Conservation (phyloP, 2,797 vertebrate genomes). For the Thaleichthys pacificus region DNA sequence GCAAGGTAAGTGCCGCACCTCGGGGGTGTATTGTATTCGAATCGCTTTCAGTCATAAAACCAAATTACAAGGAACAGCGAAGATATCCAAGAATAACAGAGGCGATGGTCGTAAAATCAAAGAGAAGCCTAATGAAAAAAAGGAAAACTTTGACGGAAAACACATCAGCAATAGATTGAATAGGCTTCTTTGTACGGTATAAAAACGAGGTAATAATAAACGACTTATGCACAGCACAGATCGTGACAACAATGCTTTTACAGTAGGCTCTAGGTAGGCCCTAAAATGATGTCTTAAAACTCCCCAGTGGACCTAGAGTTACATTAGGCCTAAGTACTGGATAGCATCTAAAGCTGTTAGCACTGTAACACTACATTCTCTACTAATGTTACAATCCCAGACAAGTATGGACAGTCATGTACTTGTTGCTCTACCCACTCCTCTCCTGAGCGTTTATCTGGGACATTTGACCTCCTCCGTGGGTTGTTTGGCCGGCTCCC, state of each 20-base stretch:
- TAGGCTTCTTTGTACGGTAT: conserved; percentile 32
- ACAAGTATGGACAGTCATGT: conserved; percentile 21
- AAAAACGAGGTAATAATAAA: conserved; percentile 54
- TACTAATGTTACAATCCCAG: no score
- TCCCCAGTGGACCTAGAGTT: no score
- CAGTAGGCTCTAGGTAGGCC: no score
- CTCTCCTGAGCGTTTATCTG: conserved; percentile 58
- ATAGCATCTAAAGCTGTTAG: conserved; percentile 41
- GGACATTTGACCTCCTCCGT: conserved; percentile 51
- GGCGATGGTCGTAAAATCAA: conserved; percentile 67
- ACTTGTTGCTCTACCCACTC: conserved; percentile 69
- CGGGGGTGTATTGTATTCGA: conserved; percentile 67
- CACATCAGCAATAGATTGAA: conserved; percentile 66
- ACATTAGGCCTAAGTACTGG: conserved; percentile 65
- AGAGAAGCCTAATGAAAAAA: conserved; percentile 67
- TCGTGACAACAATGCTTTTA: no score
- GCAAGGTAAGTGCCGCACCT: conserved; percentile 71
- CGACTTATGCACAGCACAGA: conserved; percentile 46
- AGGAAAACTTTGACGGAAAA: conserved; percentile 64
- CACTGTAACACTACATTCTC: no score
- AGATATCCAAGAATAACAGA: conserved; percentile 77
- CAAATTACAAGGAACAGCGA: conserved; percentile 75
- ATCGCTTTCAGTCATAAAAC: conserved; percentile 66
- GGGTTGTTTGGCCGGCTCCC: conserved; percentile 33
- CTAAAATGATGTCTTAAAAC: no score